Conservation (phyloP, 2,113 vertebrate genomes). For the Bettongia penicillata region DNA sequence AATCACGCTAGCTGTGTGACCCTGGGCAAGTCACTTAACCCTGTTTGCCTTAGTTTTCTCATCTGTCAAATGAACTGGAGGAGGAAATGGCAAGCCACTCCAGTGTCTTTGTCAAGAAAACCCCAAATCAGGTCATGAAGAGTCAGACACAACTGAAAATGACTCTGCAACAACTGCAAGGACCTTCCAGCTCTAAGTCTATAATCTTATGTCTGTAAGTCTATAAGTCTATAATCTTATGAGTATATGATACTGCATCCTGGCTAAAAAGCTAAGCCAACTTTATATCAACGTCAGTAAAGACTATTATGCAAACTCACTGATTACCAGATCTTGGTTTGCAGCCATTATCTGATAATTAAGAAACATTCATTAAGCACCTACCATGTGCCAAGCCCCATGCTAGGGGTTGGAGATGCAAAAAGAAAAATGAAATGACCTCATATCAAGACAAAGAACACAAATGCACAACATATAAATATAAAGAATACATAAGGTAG, state of each 20-base stretch:
- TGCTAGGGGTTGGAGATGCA: background rate
- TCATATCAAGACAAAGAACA: background rate
- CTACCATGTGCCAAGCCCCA: background rate
- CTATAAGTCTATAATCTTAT: background rate
- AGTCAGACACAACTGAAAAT: background rate
- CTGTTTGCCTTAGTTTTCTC: background rate
- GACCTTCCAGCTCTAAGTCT: background rate
- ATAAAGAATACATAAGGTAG: background rate
- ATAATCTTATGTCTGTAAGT: background rate
- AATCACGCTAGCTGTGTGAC: background rate
- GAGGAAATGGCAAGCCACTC: background rate
- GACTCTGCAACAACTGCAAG: background rate
- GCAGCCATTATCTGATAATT: background rate
- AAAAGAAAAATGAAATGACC: background rate
- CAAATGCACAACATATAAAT: background rate
- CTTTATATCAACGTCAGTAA: background rate
- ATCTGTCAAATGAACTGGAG: background rate
- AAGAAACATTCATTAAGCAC: background rate
- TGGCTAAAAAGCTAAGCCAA: background rate
- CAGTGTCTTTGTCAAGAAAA: background rate
- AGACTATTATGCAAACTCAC: background rate
- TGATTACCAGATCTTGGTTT: background rate
- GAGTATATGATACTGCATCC: background rate
- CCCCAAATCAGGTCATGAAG: background rate
- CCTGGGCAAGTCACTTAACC: background rate